phyloP scores from a whole-genome alignment of 2,797 vertebrate genomes.

The Peromyscus attwateri region DNA sequence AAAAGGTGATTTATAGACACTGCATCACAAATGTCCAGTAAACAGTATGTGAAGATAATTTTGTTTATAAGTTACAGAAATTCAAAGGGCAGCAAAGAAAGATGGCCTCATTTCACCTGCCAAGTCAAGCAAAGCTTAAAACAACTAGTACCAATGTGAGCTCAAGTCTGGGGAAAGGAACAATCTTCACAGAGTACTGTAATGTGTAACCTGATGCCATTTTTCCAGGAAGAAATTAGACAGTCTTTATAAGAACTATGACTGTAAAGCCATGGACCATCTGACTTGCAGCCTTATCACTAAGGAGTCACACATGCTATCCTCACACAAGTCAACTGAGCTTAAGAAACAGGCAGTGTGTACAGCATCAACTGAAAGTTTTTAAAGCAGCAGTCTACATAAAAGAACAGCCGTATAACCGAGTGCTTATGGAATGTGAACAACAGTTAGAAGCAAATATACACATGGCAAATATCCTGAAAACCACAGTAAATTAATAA shows the following conservation, averaged over 20 bases:
- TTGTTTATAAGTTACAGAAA: conserved; percentile 33
- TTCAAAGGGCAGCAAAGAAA: neutral
- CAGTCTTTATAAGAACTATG: neutral
- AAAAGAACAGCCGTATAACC: neutral
- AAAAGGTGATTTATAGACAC: neutral
- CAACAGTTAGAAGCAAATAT: neutral
- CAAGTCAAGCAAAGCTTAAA: neutral
- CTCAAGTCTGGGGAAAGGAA: neutral
- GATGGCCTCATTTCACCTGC: neutral
- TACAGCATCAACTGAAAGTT: neutral
- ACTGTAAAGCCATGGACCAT: neutral
- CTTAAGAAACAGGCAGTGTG: neutral
- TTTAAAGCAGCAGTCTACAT: neutral
- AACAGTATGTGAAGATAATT: neutral
- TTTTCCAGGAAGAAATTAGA: neutral
- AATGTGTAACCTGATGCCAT: neutral
- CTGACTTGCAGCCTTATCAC: neutral
- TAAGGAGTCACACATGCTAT: neutral
- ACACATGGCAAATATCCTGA: neutral
- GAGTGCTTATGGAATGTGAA: neutral
- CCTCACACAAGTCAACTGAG: neutral
- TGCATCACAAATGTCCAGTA: neutral
- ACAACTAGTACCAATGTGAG: neutral
- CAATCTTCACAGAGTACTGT: neutral
- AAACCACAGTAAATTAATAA: neutral